Evolutionary conservation across 1,140 invertebrate genomes (phyloP).

Genomic region (Mycetomoellerius zeteki): DNA sequence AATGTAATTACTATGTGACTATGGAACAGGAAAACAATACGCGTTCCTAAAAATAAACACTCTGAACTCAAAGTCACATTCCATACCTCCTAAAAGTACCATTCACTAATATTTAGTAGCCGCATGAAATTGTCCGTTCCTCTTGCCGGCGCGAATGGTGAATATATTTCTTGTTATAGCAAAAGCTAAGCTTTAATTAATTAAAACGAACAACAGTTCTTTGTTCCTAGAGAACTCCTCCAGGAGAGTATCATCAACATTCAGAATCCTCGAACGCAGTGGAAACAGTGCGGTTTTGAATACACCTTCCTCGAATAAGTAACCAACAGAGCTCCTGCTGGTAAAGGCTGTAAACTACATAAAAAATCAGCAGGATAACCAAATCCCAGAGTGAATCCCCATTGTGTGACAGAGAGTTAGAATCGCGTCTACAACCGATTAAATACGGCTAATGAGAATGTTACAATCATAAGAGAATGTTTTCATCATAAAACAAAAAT

Average conservation of each 20-base stretch:
- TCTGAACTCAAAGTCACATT: background rate
- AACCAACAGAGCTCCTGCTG: slow-evolving; percentile 66
- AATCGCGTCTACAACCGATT: slow-evolving; percentile 16
- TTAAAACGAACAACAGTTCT: slow-evolving; percentile 57
- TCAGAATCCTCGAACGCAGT: slow-evolving; percentile 69
- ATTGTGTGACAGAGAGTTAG: slow-evolving; percentile 60
- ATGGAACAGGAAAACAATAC: background rate
- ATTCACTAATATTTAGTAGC: background rate
- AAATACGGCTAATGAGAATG: slow-evolving; percentile 45
- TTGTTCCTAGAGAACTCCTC: slow-evolving; percentile 57
- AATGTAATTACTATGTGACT: background rate
- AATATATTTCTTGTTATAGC: slow-evolving; percentile 46
- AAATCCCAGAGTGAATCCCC: slow-evolving; percentile 52
- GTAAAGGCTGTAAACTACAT: slow-evolving; percentile 64
- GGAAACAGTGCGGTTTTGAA: slow-evolving; percentile 63
- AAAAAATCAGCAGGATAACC: slow-evolving; percentile 58
- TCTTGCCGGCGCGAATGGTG: background rate
- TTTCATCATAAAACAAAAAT: slow-evolving; percentile 31
- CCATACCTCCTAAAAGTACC: background rate
- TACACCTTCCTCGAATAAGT: slow-evolving; percentile 69
- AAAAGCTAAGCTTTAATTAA: slow-evolving; percentile 59
- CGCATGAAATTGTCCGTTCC: background rate
- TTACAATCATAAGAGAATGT: too few relatives aligned
- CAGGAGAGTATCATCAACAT: slow-evolving; percentile 60
- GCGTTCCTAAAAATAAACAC: background rate